Conservation (phyloP, 1,140 invertebrate genomes). For the Cydia splendana region DNA sequence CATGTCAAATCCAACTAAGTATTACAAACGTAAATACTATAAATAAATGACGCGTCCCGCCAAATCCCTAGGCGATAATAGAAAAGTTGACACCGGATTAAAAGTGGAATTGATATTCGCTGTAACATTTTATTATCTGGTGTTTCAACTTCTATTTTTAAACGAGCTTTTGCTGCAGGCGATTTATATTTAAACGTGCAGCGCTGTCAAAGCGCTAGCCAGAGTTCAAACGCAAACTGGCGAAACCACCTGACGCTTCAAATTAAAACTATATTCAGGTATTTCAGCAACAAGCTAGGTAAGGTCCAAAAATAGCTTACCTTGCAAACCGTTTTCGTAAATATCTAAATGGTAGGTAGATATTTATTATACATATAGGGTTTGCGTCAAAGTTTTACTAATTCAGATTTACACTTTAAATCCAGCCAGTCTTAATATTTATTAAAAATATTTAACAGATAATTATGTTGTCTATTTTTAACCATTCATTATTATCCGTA, state of each 20-base stretch:
- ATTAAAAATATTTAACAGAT: background rate
- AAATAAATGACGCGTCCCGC: background rate
- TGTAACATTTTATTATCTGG: slow-evolving; percentile 27
- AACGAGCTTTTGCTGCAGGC: slow-evolving; percentile 14
- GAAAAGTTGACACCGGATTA: slow-evolving; percentile 20
- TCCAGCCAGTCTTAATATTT: no score
- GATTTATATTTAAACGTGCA: slow-evolving; percentile 21
- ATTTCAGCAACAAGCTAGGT: background rate
- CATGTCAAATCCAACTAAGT: no score
- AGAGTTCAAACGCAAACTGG: slow-evolving; percentile 7
- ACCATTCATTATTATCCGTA: background rate
- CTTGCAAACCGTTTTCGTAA: background rate
- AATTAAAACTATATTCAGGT: slow-evolving; percentile 18
- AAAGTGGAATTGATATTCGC: slow-evolving; percentile 27
- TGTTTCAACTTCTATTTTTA: slow-evolving; percentile 26
- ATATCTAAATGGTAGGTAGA: background rate
- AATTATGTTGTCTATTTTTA: background rate
- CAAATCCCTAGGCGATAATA: slow-evolving; percentile 4
- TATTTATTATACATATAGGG: no score
- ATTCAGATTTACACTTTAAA: no score
- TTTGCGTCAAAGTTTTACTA: no score
- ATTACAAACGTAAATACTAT: background rate
- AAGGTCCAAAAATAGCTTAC: background rate
- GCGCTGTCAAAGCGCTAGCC: slow-evolving; percentile 7
- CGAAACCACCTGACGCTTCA: slow-evolving; percentile 21